These are phyloP conservation scores for Melinaea menophilus DNA, from an alignment of 2,888 invertebrate species.

Conservation along the genomic window DNA sequence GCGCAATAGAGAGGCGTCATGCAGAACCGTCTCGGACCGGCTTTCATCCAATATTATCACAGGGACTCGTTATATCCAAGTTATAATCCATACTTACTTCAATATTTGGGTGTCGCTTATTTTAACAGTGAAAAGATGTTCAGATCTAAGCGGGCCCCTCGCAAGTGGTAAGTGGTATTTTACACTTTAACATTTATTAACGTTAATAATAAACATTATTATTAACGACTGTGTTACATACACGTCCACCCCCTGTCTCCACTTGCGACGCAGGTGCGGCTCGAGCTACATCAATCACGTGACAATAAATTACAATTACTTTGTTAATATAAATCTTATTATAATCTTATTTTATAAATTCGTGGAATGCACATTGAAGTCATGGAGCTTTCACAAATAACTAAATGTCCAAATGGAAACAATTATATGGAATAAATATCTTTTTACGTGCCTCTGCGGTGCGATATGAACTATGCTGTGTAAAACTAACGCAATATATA, in stretches of 20 bases:
- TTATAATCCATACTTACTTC: too few relatives aligned
- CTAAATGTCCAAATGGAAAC: conserved; percentile 20
- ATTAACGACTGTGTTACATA: too few relatives aligned
- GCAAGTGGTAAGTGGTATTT: too few relatives aligned
- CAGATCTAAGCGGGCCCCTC: too few relatives aligned
- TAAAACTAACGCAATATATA: conserved; percentile 17
- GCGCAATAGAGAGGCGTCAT: conserved; percentile 8
- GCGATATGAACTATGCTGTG: neutral
- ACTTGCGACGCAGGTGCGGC: neutral
- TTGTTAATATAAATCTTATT: conserved; percentile 18
- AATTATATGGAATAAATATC: conserved; percentile 19
- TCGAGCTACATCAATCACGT: neutral
- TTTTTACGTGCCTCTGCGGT: conserved; percentile 13
- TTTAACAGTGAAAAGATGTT: too few relatives aligned
- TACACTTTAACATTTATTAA: too few relatives aligned
- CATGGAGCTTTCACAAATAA: conserved; percentile 53
- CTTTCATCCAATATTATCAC: too few relatives aligned
- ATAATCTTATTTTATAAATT: conserved; percentile 39
- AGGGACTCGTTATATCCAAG: too few relatives aligned
- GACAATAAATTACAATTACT: conserved; percentile 5
- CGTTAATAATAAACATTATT: too few relatives aligned
- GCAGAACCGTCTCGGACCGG: neutral
- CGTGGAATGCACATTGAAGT: conserved; percentile 67
- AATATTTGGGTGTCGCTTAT: too few relatives aligned
- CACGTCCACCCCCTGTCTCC: neutral